Conservation (phyloP, 2,113 vertebrate genomes). For the Triplophysa tibetana region DNA sequence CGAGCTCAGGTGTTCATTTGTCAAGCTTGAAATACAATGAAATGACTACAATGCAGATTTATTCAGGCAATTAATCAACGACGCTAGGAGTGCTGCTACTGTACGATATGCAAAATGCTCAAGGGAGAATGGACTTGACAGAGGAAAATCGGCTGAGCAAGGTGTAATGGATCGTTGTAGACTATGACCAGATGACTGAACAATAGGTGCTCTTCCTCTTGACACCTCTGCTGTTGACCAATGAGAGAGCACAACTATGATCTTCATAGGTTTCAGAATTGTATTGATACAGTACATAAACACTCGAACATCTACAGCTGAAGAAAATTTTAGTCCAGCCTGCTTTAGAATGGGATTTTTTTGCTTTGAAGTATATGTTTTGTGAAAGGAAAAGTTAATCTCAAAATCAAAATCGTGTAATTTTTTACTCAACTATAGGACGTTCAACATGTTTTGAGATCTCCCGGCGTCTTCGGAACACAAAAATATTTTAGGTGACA, state of each 20-base stretch:
- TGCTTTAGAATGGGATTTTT: too few relatives aligned
- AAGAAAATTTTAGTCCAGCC: too few relatives aligned
- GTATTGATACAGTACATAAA: neutral
- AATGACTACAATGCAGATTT: slow-evolving; percentile 62
- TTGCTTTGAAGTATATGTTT: too few relatives aligned
- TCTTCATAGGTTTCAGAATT: neutral
- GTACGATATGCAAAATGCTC: slow-evolving; percentile 39
- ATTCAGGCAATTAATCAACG: slow-evolving; percentile 60
- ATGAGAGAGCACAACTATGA: neutral
- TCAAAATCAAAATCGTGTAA: too few relatives aligned
- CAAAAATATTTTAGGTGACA: too few relatives aligned
- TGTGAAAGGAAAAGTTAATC: too few relatives aligned
- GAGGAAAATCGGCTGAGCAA: slow-evolving; percentile 34
- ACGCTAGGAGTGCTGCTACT: slow-evolving; percentile 27
- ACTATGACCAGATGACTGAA: neutral
- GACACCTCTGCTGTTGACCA: neutral
- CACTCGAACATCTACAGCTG: too few relatives aligned
- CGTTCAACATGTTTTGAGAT: too few relatives aligned
- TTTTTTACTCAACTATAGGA: too few relatives aligned
- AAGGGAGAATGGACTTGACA: slow-evolving; percentile 35
- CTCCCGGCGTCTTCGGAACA: too few relatives aligned
- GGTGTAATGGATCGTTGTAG: slow-evolving; percentile 4
- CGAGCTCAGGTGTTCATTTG: slow-evolving; percentile 53
- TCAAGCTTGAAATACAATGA: slow-evolving; percentile 60
- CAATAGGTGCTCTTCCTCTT: neutral